Conservation (phyloP, 2,797 vertebrate species). For the Falco novaeseelandiae region DNA sequence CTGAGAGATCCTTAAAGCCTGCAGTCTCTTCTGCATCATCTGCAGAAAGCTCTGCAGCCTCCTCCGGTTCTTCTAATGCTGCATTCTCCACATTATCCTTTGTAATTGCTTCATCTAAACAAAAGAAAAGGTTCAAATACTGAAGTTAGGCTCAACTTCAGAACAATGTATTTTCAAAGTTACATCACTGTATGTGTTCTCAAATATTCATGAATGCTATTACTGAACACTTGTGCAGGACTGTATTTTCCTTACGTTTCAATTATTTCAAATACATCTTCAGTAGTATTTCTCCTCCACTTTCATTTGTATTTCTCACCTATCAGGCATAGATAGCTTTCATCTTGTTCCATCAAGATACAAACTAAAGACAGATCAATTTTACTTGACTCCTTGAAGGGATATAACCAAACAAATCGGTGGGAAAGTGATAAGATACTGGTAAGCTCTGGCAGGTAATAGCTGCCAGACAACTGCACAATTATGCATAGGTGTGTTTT, state of each 20-base stretch:
- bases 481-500: fast-evolving
- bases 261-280: neutral
- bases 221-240: neutral
- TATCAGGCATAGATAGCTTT: neutral
- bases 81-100: conserved; percentile 40
- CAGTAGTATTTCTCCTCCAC: neutral
- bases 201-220: fast-evolving
- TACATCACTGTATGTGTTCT: neutral
- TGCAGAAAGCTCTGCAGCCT: conserved; percentile 15
- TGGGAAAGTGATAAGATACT: neutral
- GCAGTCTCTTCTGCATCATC: conserved; percentile 65
- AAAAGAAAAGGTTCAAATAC: neutral
- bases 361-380: neutral
- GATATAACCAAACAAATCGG: neutral
- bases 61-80: conserved; percentile 43
- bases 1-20: conserved; percentile 60
- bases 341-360: neutral
- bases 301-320: neutral
- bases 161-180: neutral
- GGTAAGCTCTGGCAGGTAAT: neutral
- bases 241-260: neutral
- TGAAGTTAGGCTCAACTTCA: neutral
- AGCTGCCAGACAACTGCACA: neutral
- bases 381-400: neutral
- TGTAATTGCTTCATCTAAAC: conserved; percentile 56